Evolutionary conservation across 2,797 vertebrate genomes (phyloP).

Genomic region (Galaxias olidus): DNA sequence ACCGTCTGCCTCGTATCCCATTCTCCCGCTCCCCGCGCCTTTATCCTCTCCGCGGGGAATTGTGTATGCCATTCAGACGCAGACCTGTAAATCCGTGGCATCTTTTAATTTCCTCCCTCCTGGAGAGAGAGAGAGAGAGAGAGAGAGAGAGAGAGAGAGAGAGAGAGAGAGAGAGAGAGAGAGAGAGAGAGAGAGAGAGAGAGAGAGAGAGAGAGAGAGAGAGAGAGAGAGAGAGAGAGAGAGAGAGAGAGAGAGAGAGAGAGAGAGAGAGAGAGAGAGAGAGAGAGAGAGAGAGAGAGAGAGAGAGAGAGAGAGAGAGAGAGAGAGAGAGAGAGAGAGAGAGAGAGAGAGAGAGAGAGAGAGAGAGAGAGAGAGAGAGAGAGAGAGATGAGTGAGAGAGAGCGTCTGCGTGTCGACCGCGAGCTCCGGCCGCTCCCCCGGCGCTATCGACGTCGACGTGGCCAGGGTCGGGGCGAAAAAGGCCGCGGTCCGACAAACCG

Average conservation of each 20-base stretch:
- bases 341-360: not conserved
- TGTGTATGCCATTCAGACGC: no score
- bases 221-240: not conserved
- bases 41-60: no score
- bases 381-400: not conserved
- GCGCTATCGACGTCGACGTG: conserved; percentile 51
- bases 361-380: not conserved
- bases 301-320: no score
- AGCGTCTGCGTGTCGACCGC: not conserved
- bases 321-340: no score
- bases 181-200: not conserved
- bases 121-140: not conserved
- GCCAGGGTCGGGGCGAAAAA: conserved; percentile 55
- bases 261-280: not conserved
- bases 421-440: not conserved
- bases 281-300: conserved; percentile 17
- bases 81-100: no score
- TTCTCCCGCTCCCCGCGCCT: no score
- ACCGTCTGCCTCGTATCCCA: no score
- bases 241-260: not conserved
- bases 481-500: conserved; percentile 50
- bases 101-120: not conserved
- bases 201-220: not conserved
- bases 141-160: conserved; percentile 6
- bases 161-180: not conserved